Evolutionary conservation across 2,888 invertebrate species (phyloP), one percentile per base, ranked within the genome.

Genomic region (Epirrhoe alternata): DNA sequence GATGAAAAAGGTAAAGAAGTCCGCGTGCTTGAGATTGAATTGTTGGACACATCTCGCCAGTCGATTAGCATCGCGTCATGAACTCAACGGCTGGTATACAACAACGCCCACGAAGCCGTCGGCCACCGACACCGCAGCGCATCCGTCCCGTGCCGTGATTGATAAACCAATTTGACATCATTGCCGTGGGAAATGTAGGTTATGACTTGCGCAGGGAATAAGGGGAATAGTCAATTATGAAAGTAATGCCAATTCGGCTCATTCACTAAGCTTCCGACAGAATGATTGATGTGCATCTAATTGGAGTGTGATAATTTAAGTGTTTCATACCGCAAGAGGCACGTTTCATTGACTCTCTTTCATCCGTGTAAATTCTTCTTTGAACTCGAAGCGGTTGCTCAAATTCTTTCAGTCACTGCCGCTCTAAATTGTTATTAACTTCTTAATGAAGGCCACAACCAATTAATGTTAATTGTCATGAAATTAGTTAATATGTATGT

Each of bases 141-240:
- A 90, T 92, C 90, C 91, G 89, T 85, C 84, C 80, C 81, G 82
- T 85, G 83, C 85, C 71, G 84, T 87, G 90, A 92, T 92, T 92
- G 91, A 91, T 91, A 89, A 89, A 86, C 81, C 86, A 86, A 89
- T 87, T 88, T 88, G 83, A 85, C 85, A 86, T 86, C 78, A 92
- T 91, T 91, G 88, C 76, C 90, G 92, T 92, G 92, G 85, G 92
- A 92, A 88, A 81, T 83, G 75, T 81, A 77, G 80, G 75, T 76
- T 77, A 67, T 74, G 73, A 14, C 54, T 68, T 60, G 53, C 52
- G 59, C 59, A 33, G 51, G 56, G 53, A 53, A 49, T 17, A 30
- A 51, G 45, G 47, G 49, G 61, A 17, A 45, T 31, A 33, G 10
- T 54, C 30, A 17, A 24, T 12, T 56, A 30, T 12, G 49, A 63